Conservation (phyloP, 1,140 invertebrate genomes). For the Drosophila melanica region DNA sequence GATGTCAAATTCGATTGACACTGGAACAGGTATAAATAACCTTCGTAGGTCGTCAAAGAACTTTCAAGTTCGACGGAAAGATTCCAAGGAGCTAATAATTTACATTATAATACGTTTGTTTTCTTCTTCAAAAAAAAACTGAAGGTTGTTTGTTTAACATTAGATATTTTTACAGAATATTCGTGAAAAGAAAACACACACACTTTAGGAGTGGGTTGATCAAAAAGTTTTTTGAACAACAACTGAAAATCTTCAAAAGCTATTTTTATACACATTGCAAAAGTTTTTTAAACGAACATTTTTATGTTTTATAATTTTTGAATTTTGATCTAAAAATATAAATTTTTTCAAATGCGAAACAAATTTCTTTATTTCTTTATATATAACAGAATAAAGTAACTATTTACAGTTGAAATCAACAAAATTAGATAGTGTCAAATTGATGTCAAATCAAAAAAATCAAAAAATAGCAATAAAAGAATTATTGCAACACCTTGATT, state of each 20-base stretch:
- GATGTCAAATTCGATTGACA: constrained; percentile 66
- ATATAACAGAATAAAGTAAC: background rate
- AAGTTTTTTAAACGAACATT: background rate
- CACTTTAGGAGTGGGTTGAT: constrained; percentile 24
- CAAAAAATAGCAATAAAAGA: constrained; percentile 44
- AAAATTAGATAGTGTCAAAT: constrained; percentile 1
- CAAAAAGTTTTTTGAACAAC: constrained; percentile 21
- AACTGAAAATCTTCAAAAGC: background rate
- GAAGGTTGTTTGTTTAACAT: constrained; percentile 56
- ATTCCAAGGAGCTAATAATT: constrained; percentile 63
- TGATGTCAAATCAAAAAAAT: constrained; percentile 46
- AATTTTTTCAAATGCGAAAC: background rate
- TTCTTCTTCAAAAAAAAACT: constrained; percentile 37
- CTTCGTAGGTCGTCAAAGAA: constrained; percentile 50
- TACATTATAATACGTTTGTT: constrained; percentile 53
- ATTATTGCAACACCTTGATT: constrained; percentile 59
- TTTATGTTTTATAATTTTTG: background rate
- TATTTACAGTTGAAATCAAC: background rate
- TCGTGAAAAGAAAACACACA: constrained; percentile 9
- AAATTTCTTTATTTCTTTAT: no score
- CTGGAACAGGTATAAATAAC: constrained; percentile 75
- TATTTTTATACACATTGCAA: constrained; percentile 6
- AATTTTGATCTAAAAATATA: background rate
- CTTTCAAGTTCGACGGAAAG: constrained; percentile 59
- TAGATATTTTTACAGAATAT: constrained; percentile 28